Base-by-base conservation (phyloP, 1,140 invertebrate species). In the Dendroctonus ponderosae region DNA sequence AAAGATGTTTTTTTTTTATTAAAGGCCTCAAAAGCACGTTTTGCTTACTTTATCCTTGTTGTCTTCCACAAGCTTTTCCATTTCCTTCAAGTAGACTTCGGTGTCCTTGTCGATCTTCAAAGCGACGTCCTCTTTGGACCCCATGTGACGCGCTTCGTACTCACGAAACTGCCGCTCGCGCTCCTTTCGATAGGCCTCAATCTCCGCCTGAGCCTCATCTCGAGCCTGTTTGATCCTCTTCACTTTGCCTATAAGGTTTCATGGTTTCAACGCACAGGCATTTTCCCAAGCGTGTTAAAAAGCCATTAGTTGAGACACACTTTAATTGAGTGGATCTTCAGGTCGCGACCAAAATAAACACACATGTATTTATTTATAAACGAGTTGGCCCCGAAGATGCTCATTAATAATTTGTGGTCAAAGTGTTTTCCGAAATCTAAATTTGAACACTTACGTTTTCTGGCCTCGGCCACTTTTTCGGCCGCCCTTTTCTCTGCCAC, bases 401-500 rank as follows among this genome's bases (percentile, higher is more conserved):
- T 46, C 12, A 11, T 46, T 12, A 46, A 3, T 2, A 12, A 46
- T 9, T 46, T 46, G 5, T 5, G 3, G 44, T 46, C 9, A 46
- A 11, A 11, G 44, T 46, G n/a, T n/a, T n/a, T n/a, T 15, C 50
- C 2, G 8, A 51, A 12, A 51, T 8, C 8, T 26, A 3, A 7
- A 7, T 3, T 51, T 51, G 2, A 3, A 3, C 8, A 89, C 92
- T 92, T 87, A 97, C 96, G 89, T 89, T 98, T 98, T 79, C 96
- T 90, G 43, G 97, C 96, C 79, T 98, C 96, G n/a, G 93, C 86
- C 49, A 99, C 97, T 85, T 98, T 99, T 79, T 99, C 97, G 15
- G 97, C 96, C 40, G 97, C 97, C 75, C 92, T 89, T 81, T 99
- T 99, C 82, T 99, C 97, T 62, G 97, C 97, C 70, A 93, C 89